These are phyloP conservation scores for Chaetophractus vellerosus DNA, from an alignment of 2,797 vertebrate species.

Conservation along the genomic window DNA sequence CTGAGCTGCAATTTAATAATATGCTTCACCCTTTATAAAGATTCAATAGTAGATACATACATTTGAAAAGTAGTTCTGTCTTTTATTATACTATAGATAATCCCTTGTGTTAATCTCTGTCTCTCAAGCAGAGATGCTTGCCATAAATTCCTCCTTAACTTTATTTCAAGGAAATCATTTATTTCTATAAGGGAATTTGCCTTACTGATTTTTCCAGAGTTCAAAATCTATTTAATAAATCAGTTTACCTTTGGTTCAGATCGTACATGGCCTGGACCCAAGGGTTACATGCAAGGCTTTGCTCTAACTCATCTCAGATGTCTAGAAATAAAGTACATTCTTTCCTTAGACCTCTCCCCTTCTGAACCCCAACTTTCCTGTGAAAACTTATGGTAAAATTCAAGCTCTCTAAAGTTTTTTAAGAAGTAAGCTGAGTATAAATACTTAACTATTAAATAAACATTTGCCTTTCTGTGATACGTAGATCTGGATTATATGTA, in stretches of 20 bases:
- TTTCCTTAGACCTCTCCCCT: background rate
- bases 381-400: background rate
- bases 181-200: background rate
- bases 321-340: background rate
- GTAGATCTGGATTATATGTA: background rate
- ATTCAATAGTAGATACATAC: background rate
- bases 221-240: conserved; percentile 40
- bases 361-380: background rate
- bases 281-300: background rate
- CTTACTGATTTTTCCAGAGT: background rate
- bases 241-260: background rate
- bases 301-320: background rate
- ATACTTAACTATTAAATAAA: background rate
- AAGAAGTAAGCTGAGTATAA: background rate
- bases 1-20: conserved; percentile 30
- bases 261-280: background rate
- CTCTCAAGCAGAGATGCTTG: background rate
- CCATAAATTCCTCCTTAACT: conserved; percentile 46
- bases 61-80: background rate
- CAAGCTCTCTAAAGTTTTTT: background rate
- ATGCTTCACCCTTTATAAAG: conserved; percentile 44
- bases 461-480: background rate
- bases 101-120: background rate
- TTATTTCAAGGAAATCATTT: conserved; percentile 59
- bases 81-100: conserved; percentile 60